These are phyloP conservation scores for Cyrtorhinus lividipennis DNA, from an alignment of 1,140 invertebrate genomes.

Conservation along the genomic window DNA sequence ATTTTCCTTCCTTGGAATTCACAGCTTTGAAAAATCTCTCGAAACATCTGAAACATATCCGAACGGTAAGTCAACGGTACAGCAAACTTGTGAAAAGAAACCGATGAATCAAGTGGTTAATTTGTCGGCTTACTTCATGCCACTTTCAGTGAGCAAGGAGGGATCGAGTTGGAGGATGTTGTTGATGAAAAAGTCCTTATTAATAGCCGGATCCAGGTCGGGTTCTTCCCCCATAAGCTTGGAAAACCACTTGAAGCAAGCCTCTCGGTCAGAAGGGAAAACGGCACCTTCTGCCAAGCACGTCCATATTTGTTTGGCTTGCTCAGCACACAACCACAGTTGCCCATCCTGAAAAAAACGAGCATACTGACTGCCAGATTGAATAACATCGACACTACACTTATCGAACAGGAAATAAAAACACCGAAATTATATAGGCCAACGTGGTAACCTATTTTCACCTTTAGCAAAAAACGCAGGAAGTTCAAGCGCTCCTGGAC, in stretches of 20 bases:
- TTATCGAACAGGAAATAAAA: conserved; percentile 5
- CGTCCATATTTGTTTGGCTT: conserved; percentile 95
- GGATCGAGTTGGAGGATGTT: conserved; percentile 89
- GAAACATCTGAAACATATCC: conserved; percentile 46
- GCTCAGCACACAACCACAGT: conserved; percentile 87
- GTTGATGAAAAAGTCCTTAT: conserved; percentile 90
- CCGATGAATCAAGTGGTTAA: background rate
- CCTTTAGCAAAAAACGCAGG: conserved; percentile 73
- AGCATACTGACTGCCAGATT: no score
- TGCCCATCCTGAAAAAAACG: conserved; percentile 31
- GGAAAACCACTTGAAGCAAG: conserved; percentile 98
- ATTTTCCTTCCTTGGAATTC: conserved; percentile 87
- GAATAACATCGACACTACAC: background rate
- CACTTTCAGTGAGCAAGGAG: conserved; percentile 79
- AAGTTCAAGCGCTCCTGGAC: conserved; percentile 91
- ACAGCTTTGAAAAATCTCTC: conserved; percentile 94
- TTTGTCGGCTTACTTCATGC: conserved; percentile 64
- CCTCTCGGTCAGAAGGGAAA: conserved; percentile 80
- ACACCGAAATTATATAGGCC: background rate
- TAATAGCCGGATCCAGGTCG: conserved; percentile 91
- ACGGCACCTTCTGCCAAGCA: conserved; percentile 87
- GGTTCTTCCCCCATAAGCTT: conserved; percentile 96
- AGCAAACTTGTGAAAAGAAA: no score
- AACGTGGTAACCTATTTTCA: conserved; percentile 27
- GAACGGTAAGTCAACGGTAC: no score